Conservation (phyloP, 2,888 invertebrate species). For the Desoria tigrina region DNA sequence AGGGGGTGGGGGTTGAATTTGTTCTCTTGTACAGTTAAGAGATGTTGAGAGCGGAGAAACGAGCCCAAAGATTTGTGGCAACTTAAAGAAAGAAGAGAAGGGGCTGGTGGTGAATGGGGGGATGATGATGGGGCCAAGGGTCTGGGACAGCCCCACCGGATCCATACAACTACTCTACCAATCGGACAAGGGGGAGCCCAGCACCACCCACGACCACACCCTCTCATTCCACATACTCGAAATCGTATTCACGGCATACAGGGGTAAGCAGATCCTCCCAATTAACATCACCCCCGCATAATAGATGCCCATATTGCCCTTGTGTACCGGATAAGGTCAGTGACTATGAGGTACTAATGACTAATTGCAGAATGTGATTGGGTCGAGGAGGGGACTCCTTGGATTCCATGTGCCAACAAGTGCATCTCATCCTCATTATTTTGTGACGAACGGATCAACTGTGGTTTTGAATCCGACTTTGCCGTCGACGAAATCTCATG, state of each 20-base stretch:
- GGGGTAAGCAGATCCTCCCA: too few relatives aligned
- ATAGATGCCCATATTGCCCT: neutral
- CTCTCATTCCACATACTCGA: constrained; percentile 43
- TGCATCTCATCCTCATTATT: constrained; percentile 47
- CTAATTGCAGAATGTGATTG: constrained; percentile 20
- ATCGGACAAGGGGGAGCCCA: constrained; percentile 33
- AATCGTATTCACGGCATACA: constrained; percentile 51
- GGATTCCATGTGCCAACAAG: constrained; percentile 29
- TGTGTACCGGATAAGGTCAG: too few relatives aligned
- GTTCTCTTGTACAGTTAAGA: too few relatives aligned
- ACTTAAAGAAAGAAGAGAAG: constrained; percentile 43
- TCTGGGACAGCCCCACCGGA: constrained; percentile 39
- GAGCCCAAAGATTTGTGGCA: constrained; percentile 39
- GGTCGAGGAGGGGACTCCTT: neutral
- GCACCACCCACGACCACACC: constrained; percentile 15
- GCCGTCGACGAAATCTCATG: constrained; percentile 47
- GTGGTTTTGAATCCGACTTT: constrained; percentile 48
- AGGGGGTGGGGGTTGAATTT: too few relatives aligned
- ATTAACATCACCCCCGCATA: too few relatives aligned
- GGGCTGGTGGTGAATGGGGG: constrained; percentile 34
- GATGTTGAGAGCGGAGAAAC: too few relatives aligned
- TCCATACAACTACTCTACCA: constrained; percentile 35
- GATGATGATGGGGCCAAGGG: constrained; percentile 41
- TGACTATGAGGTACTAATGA: neutral
- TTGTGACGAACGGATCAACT: constrained; percentile 50